Base-by-base conservation (phyloP, 2,113 vertebrate genomes). In the Pontoporia blainvillei region DNA sequence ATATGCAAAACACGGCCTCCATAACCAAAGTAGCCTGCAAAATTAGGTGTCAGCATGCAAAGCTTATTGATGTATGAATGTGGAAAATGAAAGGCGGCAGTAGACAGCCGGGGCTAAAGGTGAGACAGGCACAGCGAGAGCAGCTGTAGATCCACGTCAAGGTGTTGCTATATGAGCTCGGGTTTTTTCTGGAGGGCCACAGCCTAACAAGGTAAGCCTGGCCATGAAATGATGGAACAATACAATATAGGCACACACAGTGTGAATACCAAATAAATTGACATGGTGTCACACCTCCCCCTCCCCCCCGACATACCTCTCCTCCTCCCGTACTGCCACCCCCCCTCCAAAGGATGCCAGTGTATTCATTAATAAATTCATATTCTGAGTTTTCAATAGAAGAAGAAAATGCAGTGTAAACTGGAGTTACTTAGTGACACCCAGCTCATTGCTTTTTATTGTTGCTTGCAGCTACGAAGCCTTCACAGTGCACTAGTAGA, bases 51-150 rank as follows among this genome's bases (percentile, higher is more conserved):
- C 99, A 99, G 99, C 99, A 99, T 99, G 99, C 99, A 99, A 99
- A 99, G 99, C 99, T 99, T 99, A 99, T 99, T 99, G 99, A 99
- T 99, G 99, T 99, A 99, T 99, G 99, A 99, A 99, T 99, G 99
- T 99, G 98, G 99, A 99, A 99, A 99, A 99, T 99, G 99, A 99
- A 99, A 99, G 99, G 99, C 99, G 99, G 99, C 99, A 99, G 99
- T 99, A 99, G 99, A 99, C 99, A 99, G 99, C 99, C 99, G 96
- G 99, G 99, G 99, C 99, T 99, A 99, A 99, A 99, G 99, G 99
- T 99, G 99, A 99, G 99, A 98, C 98, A 99, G 98, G 98, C 99
- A 98, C 98, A 98, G 99, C 98, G 98, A 99, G 99, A 99, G 99
- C 99, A 99, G 99, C 99, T 99, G 99, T 99, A 99, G 99, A 99